Percentiles rank a stretch among this genome's conserved stretches.
These are phyloP conservation scores for Pseudocheirus occidentalis DNA, from an alignment of 2,797 vertebrate species.

Conservation along the genomic window DNA sequence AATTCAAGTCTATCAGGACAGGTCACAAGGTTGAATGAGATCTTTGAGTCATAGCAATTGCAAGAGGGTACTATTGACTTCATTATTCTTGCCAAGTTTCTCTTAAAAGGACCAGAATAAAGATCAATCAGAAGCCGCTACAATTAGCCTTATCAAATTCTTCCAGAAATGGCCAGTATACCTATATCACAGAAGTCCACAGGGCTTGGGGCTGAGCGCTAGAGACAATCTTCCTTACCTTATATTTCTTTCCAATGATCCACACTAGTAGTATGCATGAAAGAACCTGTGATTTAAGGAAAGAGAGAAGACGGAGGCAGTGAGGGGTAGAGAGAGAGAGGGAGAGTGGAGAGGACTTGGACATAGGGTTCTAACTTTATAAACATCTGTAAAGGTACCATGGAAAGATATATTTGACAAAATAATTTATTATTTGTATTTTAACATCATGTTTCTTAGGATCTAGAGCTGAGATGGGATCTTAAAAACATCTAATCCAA, in stretches of 20 bases:
- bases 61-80: conserved; percentile 56
- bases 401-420: neutral
- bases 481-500: neutral
- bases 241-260: neutral
- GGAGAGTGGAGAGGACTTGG: neutral
- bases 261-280: neutral
- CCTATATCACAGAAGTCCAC: neutral
- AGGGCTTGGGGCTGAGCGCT: neutral
- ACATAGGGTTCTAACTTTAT: neutral
- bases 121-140: neutral
- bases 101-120: conserved; percentile 51
- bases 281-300: neutral
- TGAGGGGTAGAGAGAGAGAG: too few relatives aligned
- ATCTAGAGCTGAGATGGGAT: neutral
- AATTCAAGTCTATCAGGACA: neutral
- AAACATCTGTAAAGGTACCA: neutral
- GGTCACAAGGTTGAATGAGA: neutral
- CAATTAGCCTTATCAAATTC: neutral
- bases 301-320: neutral
- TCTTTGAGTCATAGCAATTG: conserved; percentile 45
- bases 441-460: neutral
- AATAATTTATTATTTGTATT: neutral
- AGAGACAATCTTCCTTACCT: neutral
- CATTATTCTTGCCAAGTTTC: conserved; percentile 4
- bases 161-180: neutral